Percentiles rank a stretch among this genome's conserved stretches.
phyloP scores from a whole-genome alignment of 2,888 invertebrate genomes.

The Protodeltote pygarga region DNA sequence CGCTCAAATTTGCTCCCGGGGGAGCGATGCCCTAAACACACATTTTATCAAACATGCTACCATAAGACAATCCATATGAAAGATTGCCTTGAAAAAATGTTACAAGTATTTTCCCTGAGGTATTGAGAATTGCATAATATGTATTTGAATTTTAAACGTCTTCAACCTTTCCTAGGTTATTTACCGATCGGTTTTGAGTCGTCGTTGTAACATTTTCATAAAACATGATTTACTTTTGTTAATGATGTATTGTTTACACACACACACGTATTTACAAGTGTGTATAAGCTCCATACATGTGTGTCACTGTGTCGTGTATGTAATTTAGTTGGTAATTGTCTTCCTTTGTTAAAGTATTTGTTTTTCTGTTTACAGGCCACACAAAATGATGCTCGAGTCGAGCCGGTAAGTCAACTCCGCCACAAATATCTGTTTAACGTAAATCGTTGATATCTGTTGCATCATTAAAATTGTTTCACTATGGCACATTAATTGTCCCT shows the following conservation, averaged over 20 bases:
- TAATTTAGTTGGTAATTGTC: slow-evolving; percentile 23
- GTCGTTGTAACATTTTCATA: slow-evolving; percentile 37
- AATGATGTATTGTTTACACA: slow-evolving; percentile 42
- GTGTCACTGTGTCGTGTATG: slow-evolving; percentile 15
- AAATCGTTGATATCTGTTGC: slow-evolving; percentile 38
- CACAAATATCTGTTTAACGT: slow-evolving; percentile 42
- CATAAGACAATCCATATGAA: slow-evolving; percentile 27
- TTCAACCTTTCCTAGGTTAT: slow-evolving; percentile 63
- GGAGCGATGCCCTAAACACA: no score
- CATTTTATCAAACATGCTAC: slow-evolving; percentile 13
- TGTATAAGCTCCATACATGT: slow-evolving; percentile 19
- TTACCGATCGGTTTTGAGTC: slow-evolving; percentile 47
- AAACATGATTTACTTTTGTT: slow-evolving; percentile 33
- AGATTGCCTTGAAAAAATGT: slow-evolving; percentile 44
- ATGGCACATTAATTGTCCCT: slow-evolving; percentile 45
- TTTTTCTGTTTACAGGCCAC: slow-evolving; percentile 77
- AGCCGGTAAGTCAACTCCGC: slow-evolving; percentile 73
- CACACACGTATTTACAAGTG: slow-evolving; percentile 11
- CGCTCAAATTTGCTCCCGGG: no score
- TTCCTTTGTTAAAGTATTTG: slow-evolving; percentile 44
- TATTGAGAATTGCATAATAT: slow-evolving; percentile 62
- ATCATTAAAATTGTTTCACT: slow-evolving; percentile 33
- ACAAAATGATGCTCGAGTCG: slow-evolving; percentile 86
- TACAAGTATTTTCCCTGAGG: slow-evolving; percentile 54
- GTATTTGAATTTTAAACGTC: slow-evolving; percentile 63